Evolutionary conservation across 2,797 vertebrate species (phyloP).

Genomic region (Vultur gryphus): DNA sequence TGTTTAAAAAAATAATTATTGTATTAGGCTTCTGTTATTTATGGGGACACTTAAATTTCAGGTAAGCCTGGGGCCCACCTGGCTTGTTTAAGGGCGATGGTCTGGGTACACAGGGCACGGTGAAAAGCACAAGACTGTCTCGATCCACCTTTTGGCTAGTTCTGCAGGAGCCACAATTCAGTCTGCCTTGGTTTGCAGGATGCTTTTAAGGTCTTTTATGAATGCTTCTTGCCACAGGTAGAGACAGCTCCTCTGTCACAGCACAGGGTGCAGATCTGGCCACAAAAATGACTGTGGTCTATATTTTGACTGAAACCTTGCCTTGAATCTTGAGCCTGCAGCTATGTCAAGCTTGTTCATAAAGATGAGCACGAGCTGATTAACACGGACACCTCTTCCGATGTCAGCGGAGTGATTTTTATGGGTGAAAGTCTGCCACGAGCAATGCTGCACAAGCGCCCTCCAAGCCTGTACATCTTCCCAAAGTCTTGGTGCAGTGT

Average conservation of each 20-base stretch:
- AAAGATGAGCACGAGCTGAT: not conserved
- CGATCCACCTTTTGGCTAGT: not conserved
- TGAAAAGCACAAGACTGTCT: not conserved
- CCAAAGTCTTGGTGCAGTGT: not conserved
- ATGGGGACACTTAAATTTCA: not conserved
- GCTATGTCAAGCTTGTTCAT: not conserved
- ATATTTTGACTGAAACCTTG: not conserved
- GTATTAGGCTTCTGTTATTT: not conserved
- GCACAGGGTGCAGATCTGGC: not conserved
- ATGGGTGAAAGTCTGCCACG: not conserved
- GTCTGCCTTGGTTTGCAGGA: not conserved
- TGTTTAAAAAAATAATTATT: not conserved
- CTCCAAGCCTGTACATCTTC: not conserved
- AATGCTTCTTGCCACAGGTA: not conserved
- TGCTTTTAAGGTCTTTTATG: not conserved
- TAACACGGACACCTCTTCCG: not conserved
- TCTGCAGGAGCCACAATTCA: not conserved
- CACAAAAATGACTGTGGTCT: not conserved
- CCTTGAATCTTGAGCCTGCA: not conserved
- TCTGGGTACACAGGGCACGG: not conserved
- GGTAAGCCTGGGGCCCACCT: not conserved
- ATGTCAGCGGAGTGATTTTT: not conserved
- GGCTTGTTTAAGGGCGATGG: not conserved
- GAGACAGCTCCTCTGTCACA: not conserved
- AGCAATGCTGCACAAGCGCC: not conserved